Conservation (phyloP, 2,113 vertebrate genomes). For the Pseudorhombus dupliciocellatus region DNA sequence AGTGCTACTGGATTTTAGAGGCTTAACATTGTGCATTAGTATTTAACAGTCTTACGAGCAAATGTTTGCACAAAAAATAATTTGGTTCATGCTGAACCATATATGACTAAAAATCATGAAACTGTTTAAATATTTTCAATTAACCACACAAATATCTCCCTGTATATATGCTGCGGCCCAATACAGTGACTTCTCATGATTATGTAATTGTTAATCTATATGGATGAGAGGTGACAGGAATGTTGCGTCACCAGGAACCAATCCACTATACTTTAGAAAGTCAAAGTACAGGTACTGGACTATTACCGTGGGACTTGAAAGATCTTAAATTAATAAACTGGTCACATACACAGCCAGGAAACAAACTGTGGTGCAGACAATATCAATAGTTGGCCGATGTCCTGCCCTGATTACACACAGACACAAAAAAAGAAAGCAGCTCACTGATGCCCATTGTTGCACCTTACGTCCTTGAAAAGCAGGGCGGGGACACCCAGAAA, state of each 20-base stretch:
- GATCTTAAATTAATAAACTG: slow-evolving; percentile 28
- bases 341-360: slow-evolving; percentile 32
- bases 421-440: slow-evolving; percentile 36
- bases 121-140: background rate
- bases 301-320: background rate
- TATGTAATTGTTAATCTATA: background rate
- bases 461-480: slow-evolving; percentile 69
- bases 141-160: background rate
- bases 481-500: slow-evolving; percentile 67
- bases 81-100: background rate
- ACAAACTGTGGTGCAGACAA: slow-evolving; percentile 47
- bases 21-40: slow-evolving; percentile 10
- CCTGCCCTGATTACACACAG: slow-evolving; percentile 58
- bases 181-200: background rate
- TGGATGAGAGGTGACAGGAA: background rate
- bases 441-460: slow-evolving; percentile 71
- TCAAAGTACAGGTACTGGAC: slow-evolving; percentile 24
- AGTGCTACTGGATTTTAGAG: background rate
- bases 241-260: slow-evolving; percentile 1
- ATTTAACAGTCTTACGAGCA: background rate
- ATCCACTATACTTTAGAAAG: background rate
- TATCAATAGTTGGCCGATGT: slow-evolving; percentile 69
- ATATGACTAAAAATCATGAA: background rate
- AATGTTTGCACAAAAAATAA: background rate
- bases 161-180: background rate